Evolutionary conservation across 2,113 vertebrate species (phyloP), one percentile per base, ranked within the genome.

Genomic region (Gallinago jamesoni): DNA sequence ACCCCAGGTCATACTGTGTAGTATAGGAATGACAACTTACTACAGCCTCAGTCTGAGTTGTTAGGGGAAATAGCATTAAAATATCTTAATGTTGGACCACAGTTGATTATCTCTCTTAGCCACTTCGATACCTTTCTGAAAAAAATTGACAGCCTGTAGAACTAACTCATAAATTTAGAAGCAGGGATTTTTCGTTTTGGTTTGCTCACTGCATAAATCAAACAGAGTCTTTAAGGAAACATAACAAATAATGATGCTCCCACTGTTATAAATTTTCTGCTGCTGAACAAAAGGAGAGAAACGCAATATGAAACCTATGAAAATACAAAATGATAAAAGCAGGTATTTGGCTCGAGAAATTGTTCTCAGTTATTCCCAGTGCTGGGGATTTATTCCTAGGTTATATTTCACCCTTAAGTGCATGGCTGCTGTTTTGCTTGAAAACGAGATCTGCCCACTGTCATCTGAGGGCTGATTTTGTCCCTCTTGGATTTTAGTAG

Each of bases 261-360:
- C 60, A 96, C 85, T 84, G 73, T 95, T 95, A 92, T 48, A 93
- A 93, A 84, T 95, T 89, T 90, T 92, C 57, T 94, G 33, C 69
- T 93, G 41, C 72, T 85, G 83, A 83, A 91, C 92, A 68, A 74
- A 89, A 80, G 47, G 75, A 84, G 69, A 84, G 82, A 87, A 96
- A 74, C 24, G 78, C 28, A 1, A 30, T 94, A 73, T 80, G 64
- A 93, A 92, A 80, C 53, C 47, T 74, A 52, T 72, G 70, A 94
- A 89, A 92, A 81, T 39, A 86, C 39, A 87, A 92, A 95, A 91
- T 83, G 4, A 92, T 94, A 93, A 96, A 93, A 85, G 53, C 30
- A 74, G 84, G 30, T 92, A 59, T 82, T 90, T 89, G 68, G 75
- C 64, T 89, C 16, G 48, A 68, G 69, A 94, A 95, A 93, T 77